These are phyloP conservation scores for Fabriciana adippe DNA, from an alignment of 2,888 invertebrate species.

Conservation along the genomic window DNA sequence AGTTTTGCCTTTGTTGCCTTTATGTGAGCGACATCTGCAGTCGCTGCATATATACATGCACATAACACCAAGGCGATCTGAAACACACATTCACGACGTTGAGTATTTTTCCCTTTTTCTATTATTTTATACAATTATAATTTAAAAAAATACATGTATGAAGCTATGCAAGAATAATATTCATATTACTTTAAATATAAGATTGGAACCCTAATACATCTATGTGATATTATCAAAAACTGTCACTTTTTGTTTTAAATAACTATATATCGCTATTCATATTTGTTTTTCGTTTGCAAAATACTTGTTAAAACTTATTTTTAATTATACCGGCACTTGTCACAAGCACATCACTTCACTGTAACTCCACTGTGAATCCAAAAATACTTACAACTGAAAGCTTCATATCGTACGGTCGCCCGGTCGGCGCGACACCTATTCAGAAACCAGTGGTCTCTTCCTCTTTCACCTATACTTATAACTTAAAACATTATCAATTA, in stretches of 20 bases:
- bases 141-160: not conserved
- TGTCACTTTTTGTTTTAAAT: too few relatives aligned
- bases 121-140: not conserved
- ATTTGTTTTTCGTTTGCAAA: not conserved
- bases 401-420: slow-evolving; percentile 70
- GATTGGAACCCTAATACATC: not conserved
- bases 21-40: slow-evolving; percentile 62
- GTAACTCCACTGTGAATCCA: slow-evolving; percentile 41
- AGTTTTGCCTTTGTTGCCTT: slow-evolving; percentile 60
- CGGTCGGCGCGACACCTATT: slow-evolving; percentile 59
- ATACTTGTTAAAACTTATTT: not conserved
- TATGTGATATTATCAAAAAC: too few relatives aligned
- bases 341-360: slow-evolving; percentile 45
- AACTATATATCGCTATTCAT: not conserved
- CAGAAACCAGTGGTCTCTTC: slow-evolving; percentile 58
- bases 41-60: slow-evolving; percentile 56
- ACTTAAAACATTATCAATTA: slow-evolving; percentile 63
- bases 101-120: not conserved
- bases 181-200: not conserved
- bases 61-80: slow-evolving; percentile 70
- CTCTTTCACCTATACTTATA: slow-evolving; percentile 73
- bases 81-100: slow-evolving; percentile 58
- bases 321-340: not conserved
- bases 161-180: too few relatives aligned
- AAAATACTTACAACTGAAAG: slow-evolving; percentile 62